Evolutionary conservation across 2,797 vertebrate genomes (phyloP).

Genomic region (Astyanax mexicanus): DNA sequence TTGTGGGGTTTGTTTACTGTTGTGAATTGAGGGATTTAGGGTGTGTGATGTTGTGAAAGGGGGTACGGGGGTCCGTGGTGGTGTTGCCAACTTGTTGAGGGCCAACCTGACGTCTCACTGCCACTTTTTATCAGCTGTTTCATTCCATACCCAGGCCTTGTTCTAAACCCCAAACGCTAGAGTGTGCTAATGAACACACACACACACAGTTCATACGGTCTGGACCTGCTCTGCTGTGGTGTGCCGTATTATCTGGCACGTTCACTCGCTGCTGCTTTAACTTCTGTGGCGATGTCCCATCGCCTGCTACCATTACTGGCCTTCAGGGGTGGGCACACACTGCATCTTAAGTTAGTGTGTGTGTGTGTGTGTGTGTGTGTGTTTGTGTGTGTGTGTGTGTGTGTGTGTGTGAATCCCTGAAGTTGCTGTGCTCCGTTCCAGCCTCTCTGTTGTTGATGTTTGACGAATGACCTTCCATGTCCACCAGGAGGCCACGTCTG

Average conservation of each 20-base stretch:
- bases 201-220: neutral
- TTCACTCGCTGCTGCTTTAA: constrained; percentile 68
- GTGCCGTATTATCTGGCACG: constrained; percentile 70
- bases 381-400: constrained; percentile 36
- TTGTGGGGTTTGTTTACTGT: constrained; percentile 46
- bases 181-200: neutral
- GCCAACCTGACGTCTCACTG: constrained; percentile 7
- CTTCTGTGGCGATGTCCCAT: constrained; percentile 61
- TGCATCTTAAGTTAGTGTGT: constrained; percentile 62
- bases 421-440: constrained; percentile 29
- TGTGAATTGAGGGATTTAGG: constrained; percentile 12
- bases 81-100: constrained; percentile 1
- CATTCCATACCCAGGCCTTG: constrained; percentile 3
- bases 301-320: constrained; percentile 70
- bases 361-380: constrained; percentile 40
- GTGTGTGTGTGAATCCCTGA: constrained; percentile 30
- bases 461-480: constrained; percentile 61
- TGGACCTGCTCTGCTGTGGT: constrained; percentile 65
- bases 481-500: constrained; percentile 61
- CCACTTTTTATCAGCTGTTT: constrained; percentile 28
- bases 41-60: constrained; percentile 4
- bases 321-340: constrained; percentile 64
- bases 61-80: neutral
- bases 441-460: constrained; percentile 65
- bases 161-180: constrained; percentile 8